phyloP scores from a whole-genome alignment of 2,797 vertebrate genomes.

The Sebastes kiyomatsui region DNA sequence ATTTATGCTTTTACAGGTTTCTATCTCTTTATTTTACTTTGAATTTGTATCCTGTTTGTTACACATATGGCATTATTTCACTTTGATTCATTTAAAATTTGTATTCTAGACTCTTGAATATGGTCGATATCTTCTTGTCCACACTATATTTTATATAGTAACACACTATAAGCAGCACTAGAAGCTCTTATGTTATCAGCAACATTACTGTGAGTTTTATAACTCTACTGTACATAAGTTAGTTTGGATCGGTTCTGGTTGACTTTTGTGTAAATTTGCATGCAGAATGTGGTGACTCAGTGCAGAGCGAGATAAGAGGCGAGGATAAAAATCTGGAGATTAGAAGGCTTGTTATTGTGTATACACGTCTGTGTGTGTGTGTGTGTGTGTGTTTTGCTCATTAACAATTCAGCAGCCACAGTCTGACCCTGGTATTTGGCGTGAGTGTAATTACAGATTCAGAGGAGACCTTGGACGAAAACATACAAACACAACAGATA shows the following conservation, averaged over 20 bases:
- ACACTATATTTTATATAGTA: not conserved
- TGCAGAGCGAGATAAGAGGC: conserved; percentile 56
- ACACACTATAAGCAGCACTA: not conserved
- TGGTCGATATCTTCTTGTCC: not conserved
- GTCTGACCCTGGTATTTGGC: conserved; percentile 63
- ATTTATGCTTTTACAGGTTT: not conserved
- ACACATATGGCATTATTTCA: not conserved
- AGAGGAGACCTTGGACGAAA: conserved; percentile 52
- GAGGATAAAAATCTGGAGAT: conserved; percentile 64
- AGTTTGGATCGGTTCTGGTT: conserved; percentile 38
- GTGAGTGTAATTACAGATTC: conserved; percentile 65
- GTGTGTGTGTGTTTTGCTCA: not conserved
- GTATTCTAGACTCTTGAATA: not conserved
- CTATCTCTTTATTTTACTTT: not conserved
- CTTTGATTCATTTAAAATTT: not conserved
- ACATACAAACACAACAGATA: conserved; percentile 27
- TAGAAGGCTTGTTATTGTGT: conserved; percentile 31
- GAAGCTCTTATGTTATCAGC: not conserved
- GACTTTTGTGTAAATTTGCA: conserved; percentile 61
- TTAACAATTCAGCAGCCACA: conserved; percentile 61
- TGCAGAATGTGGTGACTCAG: conserved; percentile 58
- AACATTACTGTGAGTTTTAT: not conserved
- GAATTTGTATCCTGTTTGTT: not conserved
- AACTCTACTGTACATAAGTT: not conserved
- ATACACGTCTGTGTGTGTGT: not conserved